Conservation (phyloP, 2,888 invertebrate genomes). For the Phortica magna region DNA sequence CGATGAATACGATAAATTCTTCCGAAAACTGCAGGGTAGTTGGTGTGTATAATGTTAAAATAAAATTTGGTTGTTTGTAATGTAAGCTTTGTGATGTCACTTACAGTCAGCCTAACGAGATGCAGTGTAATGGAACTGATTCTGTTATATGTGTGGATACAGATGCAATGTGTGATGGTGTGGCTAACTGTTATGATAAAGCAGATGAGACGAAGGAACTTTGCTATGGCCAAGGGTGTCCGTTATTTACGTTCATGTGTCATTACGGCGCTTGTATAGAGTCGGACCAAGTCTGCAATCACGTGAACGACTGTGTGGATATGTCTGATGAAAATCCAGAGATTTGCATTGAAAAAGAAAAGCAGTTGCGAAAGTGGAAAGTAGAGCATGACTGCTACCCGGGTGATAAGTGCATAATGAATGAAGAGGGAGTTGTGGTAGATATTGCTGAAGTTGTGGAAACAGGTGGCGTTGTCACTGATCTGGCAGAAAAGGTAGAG, state of each 20-base stretch:
- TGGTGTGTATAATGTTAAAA: conserved; percentile 43
- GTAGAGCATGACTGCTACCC: neutral
- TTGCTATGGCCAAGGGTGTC: conserved; percentile 54
- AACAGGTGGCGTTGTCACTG: no score
- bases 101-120: conserved; percentile 2
- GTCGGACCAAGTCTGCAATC: conserved; percentile 55
- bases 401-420: neutral
- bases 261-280: conserved; percentile 66
- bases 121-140: conserved; percentile 39
- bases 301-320: conserved; percentile 59
- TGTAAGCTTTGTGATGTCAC: neutral
- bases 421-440: neutral
- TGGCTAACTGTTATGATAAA: conserved; percentile 56
- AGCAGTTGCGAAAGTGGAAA: neutral
- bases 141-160: conserved; percentile 54
- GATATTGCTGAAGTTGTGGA: neutral
- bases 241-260: conserved; percentile 62
- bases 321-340: conserved; percentile 62
- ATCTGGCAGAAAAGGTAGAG: neutral
- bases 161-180: conserved; percentile 76
- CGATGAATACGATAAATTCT: conserved; percentile 13
- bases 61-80: neutral
- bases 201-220: conserved; percentile 60
- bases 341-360: conserved; percentile 47
- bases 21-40: conserved; percentile 35